Percentiles rank a stretch among this genome's conserved stretches.
Evolutionary conservation across 2,113 vertebrate genomes (phyloP).

Genomic region (Holacanthus passer): DNA sequence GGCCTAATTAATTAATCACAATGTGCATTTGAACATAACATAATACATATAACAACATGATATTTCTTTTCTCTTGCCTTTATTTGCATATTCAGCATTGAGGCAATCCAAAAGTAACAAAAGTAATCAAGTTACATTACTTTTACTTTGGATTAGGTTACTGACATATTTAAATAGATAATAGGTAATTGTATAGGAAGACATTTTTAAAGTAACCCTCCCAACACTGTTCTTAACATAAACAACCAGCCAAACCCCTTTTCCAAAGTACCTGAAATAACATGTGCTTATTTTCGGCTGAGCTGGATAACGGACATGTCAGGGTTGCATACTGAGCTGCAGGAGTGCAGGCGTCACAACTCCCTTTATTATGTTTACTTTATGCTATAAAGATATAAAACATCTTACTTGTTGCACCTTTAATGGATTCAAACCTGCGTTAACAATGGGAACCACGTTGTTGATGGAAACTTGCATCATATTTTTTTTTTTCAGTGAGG

Average conservation of each 20-base stretch:
- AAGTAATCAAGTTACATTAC: too few species aligned
- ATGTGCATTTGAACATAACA: too few species aligned
- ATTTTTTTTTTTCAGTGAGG: background rate
- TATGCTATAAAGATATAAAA: background rate
- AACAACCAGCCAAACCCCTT: slow-evolving; percentile 54
- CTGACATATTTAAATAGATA: too few species aligned
- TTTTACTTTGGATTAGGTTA: too few species aligned
- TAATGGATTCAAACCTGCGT: background rate
- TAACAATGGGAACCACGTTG: background rate
- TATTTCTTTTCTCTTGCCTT: too few species aligned
- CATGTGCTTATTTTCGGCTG: slow-evolving; percentile 64
- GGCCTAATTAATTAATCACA: too few species aligned
- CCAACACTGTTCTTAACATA: slow-evolving; percentile 37
- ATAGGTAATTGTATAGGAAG: too few species aligned
- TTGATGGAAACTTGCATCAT: background rate
- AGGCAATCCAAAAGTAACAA: too few species aligned
- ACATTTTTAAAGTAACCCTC: too few species aligned
- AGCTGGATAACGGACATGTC: slow-evolving; percentile 43
- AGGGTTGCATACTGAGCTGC: slow-evolving; percentile 49
- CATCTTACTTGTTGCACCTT: background rate
- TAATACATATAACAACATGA: too few species aligned
- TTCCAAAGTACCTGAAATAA: slow-evolving; percentile 27
- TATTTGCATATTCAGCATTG: too few species aligned
- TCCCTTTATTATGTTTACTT: background rate
- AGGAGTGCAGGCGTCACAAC: slow-evolving; percentile 18